Evolutionary conservation across 2,113 vertebrate genomes (phyloP), one percentile per base, ranked within the genome.

Genomic region (Emydocephalus ijimae): DNA sequence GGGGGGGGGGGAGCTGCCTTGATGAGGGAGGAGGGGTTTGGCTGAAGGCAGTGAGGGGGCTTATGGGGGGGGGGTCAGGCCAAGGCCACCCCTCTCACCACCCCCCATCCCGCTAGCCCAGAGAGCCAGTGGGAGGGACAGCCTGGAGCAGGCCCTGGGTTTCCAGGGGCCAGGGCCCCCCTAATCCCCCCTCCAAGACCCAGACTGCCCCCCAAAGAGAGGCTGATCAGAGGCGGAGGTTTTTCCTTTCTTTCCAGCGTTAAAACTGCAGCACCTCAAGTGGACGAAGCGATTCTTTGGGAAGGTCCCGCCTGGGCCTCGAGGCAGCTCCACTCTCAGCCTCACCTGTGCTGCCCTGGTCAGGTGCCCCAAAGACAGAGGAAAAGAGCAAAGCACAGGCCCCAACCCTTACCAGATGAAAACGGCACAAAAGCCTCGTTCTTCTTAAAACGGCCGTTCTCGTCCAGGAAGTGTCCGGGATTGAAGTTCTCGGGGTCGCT

Each of bases 381-480:
- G 39, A 1, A 29, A 5, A 34, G 11, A 4, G 26, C 39, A 23
- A 50, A 2, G 2, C 14, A 5, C 23, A 45, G 93, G 93, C 9
- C 7, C 26, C 29, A 2, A n/a, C 12, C 15, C 29, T 10, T 95
- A 97, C 97, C 97, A 34, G 93, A 96, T 2, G 97, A 96, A 61
- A 98, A 98, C 2, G 94, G 94, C n/a, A 97, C 86, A 48, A 97
- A 97, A 2, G 96, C 96, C 2, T 97, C 96, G 12, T 96, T 97
- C 93, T 96, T 97, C 94, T 96, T 97, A 89, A 98, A 98, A 14
- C 23, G 48, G 0, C 97, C 97, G 12, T 95, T 90, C 12, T 95
- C 96, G 69, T 97, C 97, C 88, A 97, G 91, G 91, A 98, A 98
- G 50, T 97, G 97, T 20, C 94, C 92, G 0, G 97, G 97, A 43